phyloP scores from a whole-genome alignment of 2,888 invertebrate genomes.

The Drosophila eohydei region DNA sequence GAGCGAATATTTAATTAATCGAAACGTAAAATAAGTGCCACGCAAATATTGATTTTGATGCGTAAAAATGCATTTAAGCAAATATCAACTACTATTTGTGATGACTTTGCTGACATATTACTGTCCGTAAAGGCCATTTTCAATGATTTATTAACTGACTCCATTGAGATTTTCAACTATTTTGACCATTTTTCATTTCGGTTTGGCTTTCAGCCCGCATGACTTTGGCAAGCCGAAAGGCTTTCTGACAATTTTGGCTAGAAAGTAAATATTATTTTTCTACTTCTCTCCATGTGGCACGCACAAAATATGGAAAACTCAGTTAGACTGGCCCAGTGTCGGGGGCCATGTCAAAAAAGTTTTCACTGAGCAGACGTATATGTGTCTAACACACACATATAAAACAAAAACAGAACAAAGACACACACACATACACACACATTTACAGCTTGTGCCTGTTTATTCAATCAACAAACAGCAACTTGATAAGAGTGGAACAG shows the following conservation, averaged over 20 bases:
- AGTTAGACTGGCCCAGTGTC: conserved; percentile 13
- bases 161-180: conserved; percentile 46
- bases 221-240: conserved; percentile 33
- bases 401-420: conserved; percentile 39
- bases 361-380: conserved; percentile 17
- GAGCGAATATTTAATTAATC: conserved; percentile 4
- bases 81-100: conserved; percentile 22
- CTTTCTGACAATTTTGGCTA: conserved; percentile 52
- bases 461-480: conserved; percentile 75
- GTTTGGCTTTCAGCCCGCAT: conserved; percentile 32
- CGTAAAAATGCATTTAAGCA: conserved; percentile 15
- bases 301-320: conserved; percentile 22
- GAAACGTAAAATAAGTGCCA: conserved; percentile 5
- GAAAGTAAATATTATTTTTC: conserved; percentile 74
- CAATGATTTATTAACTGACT: conserved; percentile 53
- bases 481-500: conserved; percentile 55
- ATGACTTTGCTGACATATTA: conserved; percentile 48
- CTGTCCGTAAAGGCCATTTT: conserved; percentile 31
- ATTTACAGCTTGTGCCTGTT: conserved; percentile 55
- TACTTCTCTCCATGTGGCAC: conserved; percentile 50
- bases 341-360: conserved; percentile 55
- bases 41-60: conserved; percentile 11
- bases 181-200: conserved; percentile 48
- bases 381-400: conserved; percentile 11
- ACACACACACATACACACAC: conserved; percentile 6